Evolutionary conservation across 2,797 vertebrate species (phyloP).

Genomic region (Coccyzus lansbergi): DNA sequence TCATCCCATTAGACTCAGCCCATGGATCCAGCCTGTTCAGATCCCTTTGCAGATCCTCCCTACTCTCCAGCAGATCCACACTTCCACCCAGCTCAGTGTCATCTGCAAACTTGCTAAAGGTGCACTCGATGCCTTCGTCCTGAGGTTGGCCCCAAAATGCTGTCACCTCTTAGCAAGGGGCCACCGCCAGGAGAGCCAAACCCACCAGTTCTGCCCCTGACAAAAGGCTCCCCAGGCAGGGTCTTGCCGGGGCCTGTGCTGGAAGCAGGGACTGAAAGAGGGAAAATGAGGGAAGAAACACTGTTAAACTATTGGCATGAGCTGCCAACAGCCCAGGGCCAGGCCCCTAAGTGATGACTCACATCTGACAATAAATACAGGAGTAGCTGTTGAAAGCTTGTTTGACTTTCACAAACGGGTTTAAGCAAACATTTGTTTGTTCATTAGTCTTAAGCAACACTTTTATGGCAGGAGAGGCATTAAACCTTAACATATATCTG

Average conservation of each 20-base stretch:
- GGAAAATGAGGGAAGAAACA: constrained; percentile 56
- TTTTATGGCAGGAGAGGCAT: constrained; percentile 77
- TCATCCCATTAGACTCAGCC: too few species aligned
- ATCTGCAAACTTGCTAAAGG: too few species aligned
- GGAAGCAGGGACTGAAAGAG: neutral
- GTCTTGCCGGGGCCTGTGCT: constrained; percentile 75
- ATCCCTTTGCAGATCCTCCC: too few species aligned
- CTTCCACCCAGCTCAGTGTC: too few species aligned
- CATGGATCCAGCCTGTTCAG: too few species aligned
- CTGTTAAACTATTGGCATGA: constrained; percentile 51
- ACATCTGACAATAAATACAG: constrained; percentile 75
- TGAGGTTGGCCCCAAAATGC: constrained; percentile 66
- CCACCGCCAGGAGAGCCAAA: constrained; percentile 28
- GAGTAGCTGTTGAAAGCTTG: constrained; percentile 79
- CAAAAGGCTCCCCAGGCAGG: constrained; percentile 55
- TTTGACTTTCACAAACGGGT: constrained; percentile 80
- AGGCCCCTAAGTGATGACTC: constrained; percentile 75
- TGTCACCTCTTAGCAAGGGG: constrained; percentile 60
- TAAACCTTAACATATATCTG: constrained; percentile 77
- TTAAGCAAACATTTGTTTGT: constrained; percentile 80
- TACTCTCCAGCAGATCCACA: too few species aligned
- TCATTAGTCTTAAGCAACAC: constrained; percentile 79
- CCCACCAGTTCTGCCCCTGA: constrained; percentile 66
- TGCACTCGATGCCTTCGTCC: too few species aligned
- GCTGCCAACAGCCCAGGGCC: constrained; percentile 66